Conservation (phyloP, 2,888 invertebrate species). For the Caenorhabditis becei region DNA sequence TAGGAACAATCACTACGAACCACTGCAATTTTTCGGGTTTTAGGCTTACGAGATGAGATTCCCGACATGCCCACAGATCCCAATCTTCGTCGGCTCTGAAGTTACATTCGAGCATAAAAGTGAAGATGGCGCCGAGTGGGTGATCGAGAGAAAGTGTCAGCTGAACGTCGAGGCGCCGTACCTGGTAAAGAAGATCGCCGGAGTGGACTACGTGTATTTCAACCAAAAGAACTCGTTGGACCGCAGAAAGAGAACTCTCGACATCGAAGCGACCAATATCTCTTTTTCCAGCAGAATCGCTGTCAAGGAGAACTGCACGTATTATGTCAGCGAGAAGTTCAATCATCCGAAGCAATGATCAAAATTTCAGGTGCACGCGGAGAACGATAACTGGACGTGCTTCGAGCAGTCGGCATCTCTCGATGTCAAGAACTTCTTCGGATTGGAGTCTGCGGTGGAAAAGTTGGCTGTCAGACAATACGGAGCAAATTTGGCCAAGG, state of each 20-base stretch:
- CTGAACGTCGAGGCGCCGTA: slow-evolving; percentile 95
- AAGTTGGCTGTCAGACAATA: slow-evolving; percentile 97
- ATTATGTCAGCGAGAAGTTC: slow-evolving; percentile 85
- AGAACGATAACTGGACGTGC: slow-evolving; percentile 95
- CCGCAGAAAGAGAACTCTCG: slow-evolving; percentile 87
- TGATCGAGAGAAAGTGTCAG: slow-evolving; percentile 91
- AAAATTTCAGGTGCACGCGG: slow-evolving; percentile 89
- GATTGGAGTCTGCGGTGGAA: slow-evolving; percentile 94
- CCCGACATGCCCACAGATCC: slow-evolving; percentile 94
- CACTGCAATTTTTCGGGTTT: slow-evolving; percentile 51
- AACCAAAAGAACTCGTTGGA: slow-evolving; percentile 92
- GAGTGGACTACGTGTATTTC: slow-evolving; percentile 93
- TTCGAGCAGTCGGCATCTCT: slow-evolving; percentile 94
- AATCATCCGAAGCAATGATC: background rate
- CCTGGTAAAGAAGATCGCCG: slow-evolving; percentile 94
- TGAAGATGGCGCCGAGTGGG: slow-evolving; percentile 87
- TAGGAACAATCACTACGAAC: slow-evolving; percentile 81
- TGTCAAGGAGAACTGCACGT: slow-evolving; percentile 91
- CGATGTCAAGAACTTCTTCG: slow-evolving; percentile 95
- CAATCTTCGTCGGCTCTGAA: slow-evolving; percentile 92
- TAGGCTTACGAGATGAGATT: slow-evolving; percentile 96
- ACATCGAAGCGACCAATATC: slow-evolving; percentile 94
- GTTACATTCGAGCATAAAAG: slow-evolving; percentile 87
- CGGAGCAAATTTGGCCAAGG: slow-evolving; percentile 90
- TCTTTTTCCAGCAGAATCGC: slow-evolving; percentile 90